Percentiles rank a stretch among this genome's conserved stretches.
Evolutionary conservation across 1,140 invertebrate genomes (phyloP).

Genomic region (Drosophila kikkawai): DNA sequence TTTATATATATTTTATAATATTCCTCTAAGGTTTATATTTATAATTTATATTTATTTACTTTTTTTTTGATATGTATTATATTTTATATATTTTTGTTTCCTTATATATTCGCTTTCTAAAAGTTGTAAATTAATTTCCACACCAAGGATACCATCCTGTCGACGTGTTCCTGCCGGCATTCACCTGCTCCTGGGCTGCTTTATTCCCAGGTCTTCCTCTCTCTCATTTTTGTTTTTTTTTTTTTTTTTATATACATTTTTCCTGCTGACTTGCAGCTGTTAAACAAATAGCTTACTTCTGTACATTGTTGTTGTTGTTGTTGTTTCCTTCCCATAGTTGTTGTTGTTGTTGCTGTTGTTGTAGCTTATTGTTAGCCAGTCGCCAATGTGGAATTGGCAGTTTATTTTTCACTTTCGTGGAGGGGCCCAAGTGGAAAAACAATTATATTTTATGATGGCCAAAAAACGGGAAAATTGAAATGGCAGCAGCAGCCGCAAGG

Average conservation of each 20-base stretch:
- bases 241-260: conserved; percentile 37
- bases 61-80: not conserved
- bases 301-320: conserved; percentile 47
- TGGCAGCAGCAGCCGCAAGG: conserved; percentile 38
- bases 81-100: not conserved
- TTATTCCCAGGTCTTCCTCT: conserved; percentile 8
- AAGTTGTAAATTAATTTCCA: not conserved
- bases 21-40: too few species aligned
- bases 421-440: conserved; percentile 56
- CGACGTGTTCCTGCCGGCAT: not conserved
- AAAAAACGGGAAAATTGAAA: conserved; percentile 60
- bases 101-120: not conserved
- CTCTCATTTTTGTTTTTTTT: not conserved
- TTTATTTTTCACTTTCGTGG: conserved; percentile 75
- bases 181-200: conserved; percentile 26
- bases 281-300: conserved; percentile 81
- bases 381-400: conserved; percentile 76
- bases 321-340: conserved; percentile 1
- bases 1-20: not conserved
- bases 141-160: conserved; percentile 1
- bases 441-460: conserved; percentile 79
- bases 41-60: too few species aligned
- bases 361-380: conserved; percentile 77
- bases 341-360: conserved; percentile 37
- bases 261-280: conserved; percentile 81